These are phyloP conservation scores for Dexiosoma caninum DNA, from an alignment of 2,888 invertebrate species.

Conservation along the genomic window DNA sequence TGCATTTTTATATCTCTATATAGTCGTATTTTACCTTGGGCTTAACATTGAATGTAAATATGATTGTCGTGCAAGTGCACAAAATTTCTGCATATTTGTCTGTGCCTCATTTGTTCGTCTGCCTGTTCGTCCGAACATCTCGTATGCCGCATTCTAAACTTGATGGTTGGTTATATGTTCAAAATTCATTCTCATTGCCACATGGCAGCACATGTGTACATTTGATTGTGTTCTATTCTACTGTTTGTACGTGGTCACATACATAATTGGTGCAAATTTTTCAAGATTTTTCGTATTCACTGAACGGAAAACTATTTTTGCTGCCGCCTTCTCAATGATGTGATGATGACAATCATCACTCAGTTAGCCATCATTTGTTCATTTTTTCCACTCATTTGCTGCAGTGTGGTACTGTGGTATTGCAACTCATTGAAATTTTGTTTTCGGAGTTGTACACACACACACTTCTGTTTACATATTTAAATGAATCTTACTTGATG, in stretches of 20 bases:
- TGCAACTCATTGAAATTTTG: not conserved
- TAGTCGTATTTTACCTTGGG: conserved; percentile 52
- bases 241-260: conserved; percentile 21
- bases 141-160: conserved; percentile 25
- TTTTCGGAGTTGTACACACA: too few relatives aligned
- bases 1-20: not conserved
- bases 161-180: conserved; percentile 10
- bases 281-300: conserved; percentile 3
- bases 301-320: conserved; percentile 24
- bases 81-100: not conserved
- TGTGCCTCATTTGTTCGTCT: not conserved
- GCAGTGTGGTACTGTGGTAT: not conserved
- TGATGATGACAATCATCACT: conserved; percentile 38
- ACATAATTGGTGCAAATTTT: conserved; percentile 29
- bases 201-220: not conserved
- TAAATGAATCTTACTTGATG: not conserved
- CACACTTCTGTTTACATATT: not conserved
- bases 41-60: conserved; percentile 58
- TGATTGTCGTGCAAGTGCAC: conserved; percentile 31
- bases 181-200: not conserved
- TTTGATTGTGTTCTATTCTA: not conserved
- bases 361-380: conserved; percentile 1
- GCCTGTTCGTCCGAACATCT: not conserved
- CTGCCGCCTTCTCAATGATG: conserved; percentile 21
- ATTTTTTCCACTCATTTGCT: not conserved